Evolutionary conservation across 2,888 invertebrate genomes (phyloP).

Genomic region (Fragum sueziense): DNA sequence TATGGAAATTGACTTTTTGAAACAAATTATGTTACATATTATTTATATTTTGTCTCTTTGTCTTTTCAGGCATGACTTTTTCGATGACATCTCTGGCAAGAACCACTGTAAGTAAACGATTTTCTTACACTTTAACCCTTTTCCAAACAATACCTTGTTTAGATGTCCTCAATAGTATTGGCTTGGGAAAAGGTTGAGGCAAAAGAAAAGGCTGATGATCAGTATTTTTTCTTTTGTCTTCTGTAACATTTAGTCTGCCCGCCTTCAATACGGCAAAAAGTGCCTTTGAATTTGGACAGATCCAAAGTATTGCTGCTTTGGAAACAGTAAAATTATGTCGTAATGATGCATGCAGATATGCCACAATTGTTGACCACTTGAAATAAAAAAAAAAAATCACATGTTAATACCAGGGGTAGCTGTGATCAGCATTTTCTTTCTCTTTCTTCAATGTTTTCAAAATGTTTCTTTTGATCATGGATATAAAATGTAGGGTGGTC

Average conservation of each 20-base stretch:
- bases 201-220: background rate
- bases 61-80: conserved; percentile 61
- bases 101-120: conserved; percentile 52
- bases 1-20: too few relatives aligned
- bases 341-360: too few relatives aligned
- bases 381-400: too few relatives aligned
- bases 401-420: too few relatives aligned
- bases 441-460: background rate
- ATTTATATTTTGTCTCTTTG: conserved; percentile 30
- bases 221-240: background rate
- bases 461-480: too few relatives aligned
- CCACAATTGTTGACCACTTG: too few relatives aligned
- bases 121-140: too few relatives aligned
- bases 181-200: too few relatives aligned
- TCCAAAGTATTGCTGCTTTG: background rate
- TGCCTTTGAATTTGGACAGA: background rate
- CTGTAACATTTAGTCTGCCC: background rate
- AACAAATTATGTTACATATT: too few relatives aligned
- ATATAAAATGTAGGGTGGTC: too few relatives aligned
- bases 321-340: background rate
- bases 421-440: background rate
- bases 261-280: background rate
- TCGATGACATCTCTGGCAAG: conserved; percentile 47
- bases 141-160: too few relatives aligned
- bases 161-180: too few relatives aligned